phyloP scores from a whole-genome alignment of 2,113 vertebrate genomes.

The Xenopus borealis region DNA sequence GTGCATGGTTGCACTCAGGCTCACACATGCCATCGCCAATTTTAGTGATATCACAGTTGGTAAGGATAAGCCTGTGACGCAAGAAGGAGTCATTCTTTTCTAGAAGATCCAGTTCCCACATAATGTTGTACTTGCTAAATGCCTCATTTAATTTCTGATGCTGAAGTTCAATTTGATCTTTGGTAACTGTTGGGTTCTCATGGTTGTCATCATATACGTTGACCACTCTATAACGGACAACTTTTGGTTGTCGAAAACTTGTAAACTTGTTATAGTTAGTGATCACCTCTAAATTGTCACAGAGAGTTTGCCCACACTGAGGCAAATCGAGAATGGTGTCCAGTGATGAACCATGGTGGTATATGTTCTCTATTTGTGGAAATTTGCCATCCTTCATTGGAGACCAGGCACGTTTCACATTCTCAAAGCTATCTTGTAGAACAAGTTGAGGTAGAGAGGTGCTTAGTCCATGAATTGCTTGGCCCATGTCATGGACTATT shows the following conservation, averaged over 20 bases:
- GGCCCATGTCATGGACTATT: conserved; percentile 81
- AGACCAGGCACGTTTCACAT: conserved; percentile 83
- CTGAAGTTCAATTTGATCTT: conserved; percentile 89
- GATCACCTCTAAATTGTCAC: conserved; percentile 86
- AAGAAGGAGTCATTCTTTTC: conserved; percentile 87
- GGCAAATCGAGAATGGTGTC: conserved; percentile 86
- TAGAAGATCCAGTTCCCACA: conserved; percentile 89
- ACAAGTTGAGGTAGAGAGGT: conserved; percentile 83
- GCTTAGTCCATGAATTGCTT: conserved; percentile 66
- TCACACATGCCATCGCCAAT: conserved; percentile 87
- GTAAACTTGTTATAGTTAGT: conserved; percentile 87
- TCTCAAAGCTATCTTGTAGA: conserved; percentile 89
- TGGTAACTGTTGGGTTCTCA: conserved; percentile 81
- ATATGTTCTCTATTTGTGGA: conserved; percentile 71
- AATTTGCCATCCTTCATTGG: conserved; percentile 85
- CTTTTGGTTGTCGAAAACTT: conserved; percentile 80
- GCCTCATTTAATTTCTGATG: conserved; percentile 88
- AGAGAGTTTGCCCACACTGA: conserved; percentile 90
- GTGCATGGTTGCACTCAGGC: conserved; percentile 90
- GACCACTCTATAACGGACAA: conserved; percentile 88
- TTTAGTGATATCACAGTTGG: conserved; percentile 95
- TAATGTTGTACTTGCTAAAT: conserved; percentile 90
- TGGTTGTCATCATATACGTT: conserved; percentile 80
- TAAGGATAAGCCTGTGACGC: conserved; percentile 84
- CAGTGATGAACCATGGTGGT: conserved; percentile 68